These are phyloP conservation scores for Trachemys scripta DNA, from an alignment of 2,113 vertebrate species.

Conservation along the genomic window DNA sequence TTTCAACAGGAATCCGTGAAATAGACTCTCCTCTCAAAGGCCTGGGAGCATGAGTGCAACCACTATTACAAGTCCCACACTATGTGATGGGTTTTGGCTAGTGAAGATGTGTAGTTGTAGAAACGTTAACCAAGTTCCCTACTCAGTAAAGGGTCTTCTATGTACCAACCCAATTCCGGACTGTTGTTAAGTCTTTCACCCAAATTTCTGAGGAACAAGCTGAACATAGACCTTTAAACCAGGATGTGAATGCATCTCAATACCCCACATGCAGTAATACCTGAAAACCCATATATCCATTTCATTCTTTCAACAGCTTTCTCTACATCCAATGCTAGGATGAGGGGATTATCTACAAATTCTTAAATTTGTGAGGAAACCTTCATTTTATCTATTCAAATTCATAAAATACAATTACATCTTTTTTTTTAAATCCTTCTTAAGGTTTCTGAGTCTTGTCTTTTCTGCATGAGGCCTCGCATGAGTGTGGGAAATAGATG, in stretches of 20 bases:
- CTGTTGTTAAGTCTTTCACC: not conserved
- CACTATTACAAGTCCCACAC: not conserved
- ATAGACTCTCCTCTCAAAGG: not conserved
- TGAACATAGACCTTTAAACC: accelerated
- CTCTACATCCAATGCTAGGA: not conserved
- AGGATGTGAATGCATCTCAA: not conserved
- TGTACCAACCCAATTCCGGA: not conserved
- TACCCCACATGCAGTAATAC: not conserved
- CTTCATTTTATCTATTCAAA: not conserved
- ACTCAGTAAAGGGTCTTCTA: not conserved
- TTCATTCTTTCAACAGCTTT: not conserved
- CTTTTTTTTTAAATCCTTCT: not conserved
- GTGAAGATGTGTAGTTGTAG: not conserved
- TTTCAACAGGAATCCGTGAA: not conserved
- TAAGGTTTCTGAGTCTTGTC: not conserved
- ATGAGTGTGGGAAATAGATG: not conserved
- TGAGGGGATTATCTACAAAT: not conserved
- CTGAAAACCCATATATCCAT: accelerated
- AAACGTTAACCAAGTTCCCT: not conserved
- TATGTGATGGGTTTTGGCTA: not conserved
- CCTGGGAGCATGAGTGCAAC: not conserved
- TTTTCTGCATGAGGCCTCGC: not conserved
- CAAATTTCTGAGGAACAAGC: not conserved
- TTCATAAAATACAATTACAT: not conserved
- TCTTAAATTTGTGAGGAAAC: not conserved